A percentile compares a stretch with the other conserved stretches of the same genome.
Conservation (phyloP, 1,140 invertebrate species). For the Chelonus insularis region DNA sequence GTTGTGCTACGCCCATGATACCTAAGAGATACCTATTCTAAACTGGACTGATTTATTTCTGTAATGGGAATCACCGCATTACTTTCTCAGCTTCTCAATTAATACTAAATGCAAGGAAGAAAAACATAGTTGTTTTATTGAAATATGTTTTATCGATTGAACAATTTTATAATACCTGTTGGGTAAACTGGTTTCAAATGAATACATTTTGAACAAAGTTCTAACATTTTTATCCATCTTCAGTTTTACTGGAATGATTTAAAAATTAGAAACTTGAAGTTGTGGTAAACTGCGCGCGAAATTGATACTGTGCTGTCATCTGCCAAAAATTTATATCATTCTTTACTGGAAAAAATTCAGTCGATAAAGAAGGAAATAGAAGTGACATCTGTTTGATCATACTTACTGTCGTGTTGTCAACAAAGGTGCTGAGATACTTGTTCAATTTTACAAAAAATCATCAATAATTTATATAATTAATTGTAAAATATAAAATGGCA, state of each 20-base stretch:
- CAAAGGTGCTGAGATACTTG: neutral
- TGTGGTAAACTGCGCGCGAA: too few species aligned
- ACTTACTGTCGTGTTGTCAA: conserved; percentile 26
- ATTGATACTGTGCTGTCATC: too few species aligned
- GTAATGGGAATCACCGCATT: conserved; percentile 40
- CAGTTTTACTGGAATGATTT: too few species aligned
- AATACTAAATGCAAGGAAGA: conserved; percentile 28
- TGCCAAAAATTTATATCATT: too few species aligned
- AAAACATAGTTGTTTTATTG: conserved; percentile 32
- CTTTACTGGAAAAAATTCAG: too few species aligned
- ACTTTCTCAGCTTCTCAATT: conserved; percentile 37
- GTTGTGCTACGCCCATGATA: conserved; percentile 20
- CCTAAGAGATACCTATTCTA: conserved; percentile 36
- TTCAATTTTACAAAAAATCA: neutral
- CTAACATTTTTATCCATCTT: too few species aligned
- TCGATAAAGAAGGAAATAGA: conserved; percentile 2
- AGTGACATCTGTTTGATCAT: neutral
- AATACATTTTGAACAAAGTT: neutral
- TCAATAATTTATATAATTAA: conserved; percentile 5
- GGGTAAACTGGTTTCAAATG: conserved; percentile 5
- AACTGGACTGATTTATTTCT: conserved; percentile 45
- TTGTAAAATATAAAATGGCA: conserved; percentile 40
- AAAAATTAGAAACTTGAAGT: too few species aligned
- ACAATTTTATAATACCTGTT: conserved; percentile 1
- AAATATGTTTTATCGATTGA: conserved; percentile 22